Base-by-base conservation (phyloP, 2,113 vertebrate species). In the Lipophrys pholis region DNA sequence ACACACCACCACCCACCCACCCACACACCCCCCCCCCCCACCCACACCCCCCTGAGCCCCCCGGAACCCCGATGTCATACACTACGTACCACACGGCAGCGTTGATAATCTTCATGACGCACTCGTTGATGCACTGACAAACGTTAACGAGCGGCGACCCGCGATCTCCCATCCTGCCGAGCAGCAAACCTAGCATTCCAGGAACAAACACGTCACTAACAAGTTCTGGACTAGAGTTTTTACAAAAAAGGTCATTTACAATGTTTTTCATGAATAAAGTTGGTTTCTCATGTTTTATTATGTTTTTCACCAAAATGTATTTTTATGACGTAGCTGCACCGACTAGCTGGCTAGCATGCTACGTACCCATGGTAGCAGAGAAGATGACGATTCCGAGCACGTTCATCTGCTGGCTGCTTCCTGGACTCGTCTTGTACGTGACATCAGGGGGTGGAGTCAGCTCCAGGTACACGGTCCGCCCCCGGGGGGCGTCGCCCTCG, bases 321-420 rank as follows among this genome's bases (percentile, higher is more conserved):
- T n/a, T n/a, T n/a, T n/a, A n/a, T n/a, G n/a, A n/a, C n/a, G n/a
- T n/a, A n/a, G n/a, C n/a, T n/a, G n/a, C n/a, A n/a, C n/a, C n/a
- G 21, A 30, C 21, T 4, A 4, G 21, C 21, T 30, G 4, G 21
- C 21, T 30, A 30, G 21, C 21, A 4, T 30, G 21, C 21, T 30
- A 30, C 88, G 90, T 90, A 97, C 96, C 96, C 87, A 97, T 95
- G 0, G 95, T 97, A 17, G 96, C 96, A 0, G 96, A 97, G 92
- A 97, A 97, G 90, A 97, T 94, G 59, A 97, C 96, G 0, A 97
- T 96, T 5, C 96, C 96, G 11, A 97, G 78, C 11, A 97, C 96
- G 0, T 97, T 97, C 96, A 97, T 97, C 88, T 96, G 96, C 0
- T 93, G 95, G 84, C 94, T 97, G 88, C 70, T 95, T n/a, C 95